These are phyloP conservation scores for Coilia nasus DNA, from an alignment of 2,797 vertebrate species.

Conservation along the genomic window DNA sequence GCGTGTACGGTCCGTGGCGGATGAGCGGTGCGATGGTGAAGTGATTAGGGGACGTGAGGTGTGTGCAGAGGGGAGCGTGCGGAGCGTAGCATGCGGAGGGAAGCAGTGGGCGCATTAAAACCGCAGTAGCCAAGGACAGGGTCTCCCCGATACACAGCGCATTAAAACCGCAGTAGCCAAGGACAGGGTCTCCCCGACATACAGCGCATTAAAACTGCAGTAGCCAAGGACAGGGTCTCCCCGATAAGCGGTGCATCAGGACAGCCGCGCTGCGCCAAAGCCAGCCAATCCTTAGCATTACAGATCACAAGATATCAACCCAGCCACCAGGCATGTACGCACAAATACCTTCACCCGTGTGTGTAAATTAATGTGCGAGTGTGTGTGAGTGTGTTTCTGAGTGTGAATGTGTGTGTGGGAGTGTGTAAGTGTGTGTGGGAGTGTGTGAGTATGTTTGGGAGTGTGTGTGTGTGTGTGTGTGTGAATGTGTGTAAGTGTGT, in stretches of 20 bases:
- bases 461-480: too few relatives aligned
- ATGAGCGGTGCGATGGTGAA: not conserved
- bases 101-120: not conserved
- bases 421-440: too few relatives aligned
- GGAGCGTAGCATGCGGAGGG: not conserved
- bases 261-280: too few relatives aligned
- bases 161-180: not conserved
- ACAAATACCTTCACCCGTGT: too few relatives aligned
- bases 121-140: too few relatives aligned
- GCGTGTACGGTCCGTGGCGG: not conserved
- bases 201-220: not conserved
- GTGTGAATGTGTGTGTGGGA: not conserved
- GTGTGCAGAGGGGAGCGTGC: not conserved
- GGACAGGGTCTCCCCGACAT: not conserved
- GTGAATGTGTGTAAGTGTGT: not conserved
- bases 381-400: not conserved
- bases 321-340: too few relatives aligned
- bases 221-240: too few relatives aligned
- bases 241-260: too few relatives aligned
- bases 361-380: too few relatives aligned
- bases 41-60: slow-evolving; percentile 1
- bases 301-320: too few relatives aligned
- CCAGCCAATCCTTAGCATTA: too few relatives aligned
- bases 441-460: too few relatives aligned
- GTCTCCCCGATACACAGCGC: not conserved